phyloP scores from a whole-genome alignment of 2,113 vertebrate genomes.

The Nothoprocta perdicaria region DNA sequence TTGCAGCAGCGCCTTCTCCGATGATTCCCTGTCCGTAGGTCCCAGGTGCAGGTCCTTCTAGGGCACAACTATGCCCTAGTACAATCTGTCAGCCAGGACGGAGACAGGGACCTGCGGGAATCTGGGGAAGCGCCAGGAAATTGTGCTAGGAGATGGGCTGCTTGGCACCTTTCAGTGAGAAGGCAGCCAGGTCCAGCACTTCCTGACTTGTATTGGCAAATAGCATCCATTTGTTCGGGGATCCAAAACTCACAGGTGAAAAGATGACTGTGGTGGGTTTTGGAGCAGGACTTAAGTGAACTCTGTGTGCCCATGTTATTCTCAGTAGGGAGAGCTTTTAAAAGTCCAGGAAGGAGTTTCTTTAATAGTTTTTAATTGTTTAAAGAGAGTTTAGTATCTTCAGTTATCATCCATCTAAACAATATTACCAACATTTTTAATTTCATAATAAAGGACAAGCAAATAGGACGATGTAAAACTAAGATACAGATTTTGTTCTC shows the following conservation, averaged over 20 bases:
- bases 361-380: background rate
- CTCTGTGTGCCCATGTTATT: background rate
- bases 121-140: background rate
- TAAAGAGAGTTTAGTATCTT: background rate
- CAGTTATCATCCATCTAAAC: rapidly evolving
- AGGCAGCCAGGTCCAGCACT: background rate
- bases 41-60: background rate
- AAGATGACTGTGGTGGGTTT: background rate
- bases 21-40: background rate
- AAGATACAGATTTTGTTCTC: background rate
- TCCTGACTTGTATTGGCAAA: background rate
- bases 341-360: background rate
- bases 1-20: background rate
- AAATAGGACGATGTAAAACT: background rate
- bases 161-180: background rate
- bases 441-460: background rate
- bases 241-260: background rate
- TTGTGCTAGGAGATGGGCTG: background rate
- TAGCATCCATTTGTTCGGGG: background rate
- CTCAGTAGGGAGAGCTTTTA: background rate
- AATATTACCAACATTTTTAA: background rate
- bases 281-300: background rate
- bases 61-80: background rate
- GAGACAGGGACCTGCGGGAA: background rate
- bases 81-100: background rate